These are phyloP conservation scores for Reticulitermes lucifugus DNA, from an alignment of 2,888 invertebrate genomes.

Conservation along the genomic window DNA sequence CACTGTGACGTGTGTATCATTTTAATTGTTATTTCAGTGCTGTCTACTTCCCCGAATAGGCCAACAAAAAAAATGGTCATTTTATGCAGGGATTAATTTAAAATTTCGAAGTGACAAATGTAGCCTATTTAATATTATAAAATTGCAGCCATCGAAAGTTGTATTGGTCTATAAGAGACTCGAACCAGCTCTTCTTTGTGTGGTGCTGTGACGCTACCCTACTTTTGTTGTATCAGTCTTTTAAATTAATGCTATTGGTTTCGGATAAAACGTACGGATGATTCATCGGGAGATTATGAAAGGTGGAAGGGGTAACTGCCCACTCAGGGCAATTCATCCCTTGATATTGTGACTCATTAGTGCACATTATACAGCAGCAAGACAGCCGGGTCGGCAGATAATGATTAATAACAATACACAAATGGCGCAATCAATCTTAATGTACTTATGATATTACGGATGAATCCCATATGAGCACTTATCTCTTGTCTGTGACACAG, in stretches of 20 bases:
- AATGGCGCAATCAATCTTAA: conserved; percentile 4
- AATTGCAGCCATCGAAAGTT: too few relatives aligned
- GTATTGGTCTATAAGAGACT: too few relatives aligned
- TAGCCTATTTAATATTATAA: too few relatives aligned
- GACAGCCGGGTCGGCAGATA: not conserved
- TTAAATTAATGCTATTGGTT: not conserved
- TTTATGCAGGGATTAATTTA: too few relatives aligned
- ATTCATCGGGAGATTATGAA: not conserved
- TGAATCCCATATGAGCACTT: not conserved
- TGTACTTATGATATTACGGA: not conserved
- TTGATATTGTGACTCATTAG: not conserved
- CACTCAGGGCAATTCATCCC: not conserved
- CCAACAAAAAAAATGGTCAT: too few relatives aligned
- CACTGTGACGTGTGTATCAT: too few relatives aligned
- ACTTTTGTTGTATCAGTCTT: not conserved
- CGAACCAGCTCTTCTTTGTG: too few relatives aligned
- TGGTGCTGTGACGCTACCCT: not conserved
- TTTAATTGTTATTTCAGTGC: too few relatives aligned
- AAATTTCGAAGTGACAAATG: too few relatives aligned
- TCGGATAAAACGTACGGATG: not conserved
- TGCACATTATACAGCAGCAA: not conserved
- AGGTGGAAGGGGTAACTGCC: not conserved
- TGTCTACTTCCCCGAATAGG: too few relatives aligned
- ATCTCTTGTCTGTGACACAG: not conserved
- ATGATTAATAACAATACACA: conserved; percentile 5